Percentiles rank a stretch among this genome's conserved stretches.
These are phyloP conservation scores for Dendrophyllia cribrosa DNA, from an alignment of 64 coral and sea anemone species.

Conservation along the genomic window DNA sequence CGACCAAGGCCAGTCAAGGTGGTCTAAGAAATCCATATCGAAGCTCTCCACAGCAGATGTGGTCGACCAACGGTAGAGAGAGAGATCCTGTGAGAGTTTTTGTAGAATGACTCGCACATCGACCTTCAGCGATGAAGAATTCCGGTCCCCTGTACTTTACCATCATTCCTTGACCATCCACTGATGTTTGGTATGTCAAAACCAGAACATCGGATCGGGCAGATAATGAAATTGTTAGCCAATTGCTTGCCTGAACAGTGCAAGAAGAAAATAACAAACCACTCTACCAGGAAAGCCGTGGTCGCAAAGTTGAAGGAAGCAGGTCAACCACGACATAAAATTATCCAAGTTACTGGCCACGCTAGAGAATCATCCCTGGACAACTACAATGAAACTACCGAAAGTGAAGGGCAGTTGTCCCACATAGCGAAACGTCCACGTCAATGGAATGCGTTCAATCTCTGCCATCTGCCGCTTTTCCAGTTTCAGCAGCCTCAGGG, in stretches of 20 bases:
- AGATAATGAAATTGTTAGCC: slow-evolving; percentile 67
- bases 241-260: slow-evolving; percentile 3
- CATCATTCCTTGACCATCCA: slow-evolving; percentile 54
- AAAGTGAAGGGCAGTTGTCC: slow-evolving; percentile 32
- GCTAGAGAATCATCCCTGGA: slow-evolving; percentile 42
- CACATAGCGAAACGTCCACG: slow-evolving; percentile 28
- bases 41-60: slow-evolving; percentile 23
- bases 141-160: slow-evolving; percentile 60
- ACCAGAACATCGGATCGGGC: slow-evolving; percentile 26
- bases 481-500: neutral
- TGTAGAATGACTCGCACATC: slow-evolving; percentile 36
- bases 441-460: neutral
- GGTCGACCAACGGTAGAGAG: slow-evolving; percentile 26
- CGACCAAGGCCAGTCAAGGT: slow-evolving; percentile 70
- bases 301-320: slow-evolving; percentile 40
- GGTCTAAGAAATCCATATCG: slow-evolving; percentile 30
- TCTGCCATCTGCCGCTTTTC: neutral
- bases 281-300: slow-evolving; percentile 51
- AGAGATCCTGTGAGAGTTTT: slow-evolving; percentile 35
- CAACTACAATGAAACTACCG: slow-evolving; percentile 12
- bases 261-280: slow-evolving; percentile 55
- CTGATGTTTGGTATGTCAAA: slow-evolving; percentile 44
- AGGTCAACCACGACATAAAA: slow-evolving; percentile 20
- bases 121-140: slow-evolving; percentile 28
- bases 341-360: slow-evolving; percentile 22